Base-by-base conservation (phyloP, 1,140 invertebrate genomes). In the Ceratitis capitata region DNA sequence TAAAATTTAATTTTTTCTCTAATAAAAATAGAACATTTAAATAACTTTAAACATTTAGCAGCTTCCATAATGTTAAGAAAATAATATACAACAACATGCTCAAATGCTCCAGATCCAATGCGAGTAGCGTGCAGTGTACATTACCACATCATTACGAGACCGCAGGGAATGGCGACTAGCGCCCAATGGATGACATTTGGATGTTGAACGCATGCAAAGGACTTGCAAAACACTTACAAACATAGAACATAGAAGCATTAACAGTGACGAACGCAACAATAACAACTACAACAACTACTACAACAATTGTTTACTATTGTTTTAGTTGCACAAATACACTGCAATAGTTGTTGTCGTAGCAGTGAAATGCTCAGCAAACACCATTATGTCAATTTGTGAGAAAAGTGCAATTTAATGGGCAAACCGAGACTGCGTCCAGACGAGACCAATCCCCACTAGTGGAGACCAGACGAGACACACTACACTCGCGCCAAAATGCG, bases 131-230 rank as follows among this genome's bases (percentile, higher is more conserved):
- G 35, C 26, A 39, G 69, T 49, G 23, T 49, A 51, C 82, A 83
- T 83, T 83, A 83, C 82, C 82, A 83, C 82, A 83, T 83, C 82
- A 83, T 83, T 83, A 83, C 19, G 82, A 83, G 45, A 83, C 82
- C 82, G 82, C 47, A 53, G 82, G 82, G 82, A 83, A 51, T 19
- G 32, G 53, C 49, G 47, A 29, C 14, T 49, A n/a, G 45, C 9
- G 45, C 82, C 26, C 42, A 12, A 14, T n/a, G n/a, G n/a, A n/a
- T 49, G 82, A 32, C 32, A 10, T 10, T 10, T 39, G 39, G 45
- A 78, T 23, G 16, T 10, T 39, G 39, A 78, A 78, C 42, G 16
- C 69, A 45, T 78, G 69, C 69, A 78, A 78, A 78, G 42, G 39
- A n/a, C 69, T 45, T 9, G 14, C 69, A 45, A 78, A 45, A 78